Evolutionary conservation across 2,113 vertebrate species (phyloP).

Genomic region (Cichladusa arquata): DNA sequence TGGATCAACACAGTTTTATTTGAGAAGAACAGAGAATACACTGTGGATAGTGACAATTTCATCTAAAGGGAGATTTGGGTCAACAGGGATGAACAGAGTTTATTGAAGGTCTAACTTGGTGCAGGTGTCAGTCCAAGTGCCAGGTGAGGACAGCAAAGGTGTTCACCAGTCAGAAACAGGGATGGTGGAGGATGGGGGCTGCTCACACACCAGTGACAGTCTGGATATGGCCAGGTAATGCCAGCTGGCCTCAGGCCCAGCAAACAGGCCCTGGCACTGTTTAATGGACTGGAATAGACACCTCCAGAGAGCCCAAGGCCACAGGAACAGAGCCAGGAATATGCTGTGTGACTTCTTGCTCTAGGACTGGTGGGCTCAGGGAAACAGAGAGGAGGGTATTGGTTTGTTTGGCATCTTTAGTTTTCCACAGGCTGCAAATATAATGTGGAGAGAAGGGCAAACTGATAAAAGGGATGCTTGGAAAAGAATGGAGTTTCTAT

Average conservation of each 20-base stretch:
- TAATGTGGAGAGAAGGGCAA: not conserved
- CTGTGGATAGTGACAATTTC: not conserved
- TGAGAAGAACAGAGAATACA: not conserved
- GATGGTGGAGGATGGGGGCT: not conserved
- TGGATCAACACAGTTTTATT: not conserved
- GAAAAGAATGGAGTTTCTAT: not conserved
- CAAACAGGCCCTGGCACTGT: not conserved
- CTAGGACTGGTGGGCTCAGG: not conserved
- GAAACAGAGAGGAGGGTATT: not conserved
- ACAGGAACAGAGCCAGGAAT: not conserved
- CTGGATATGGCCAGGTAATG: not conserved
- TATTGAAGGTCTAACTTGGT: not conserved
- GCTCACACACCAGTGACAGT: not conserved
- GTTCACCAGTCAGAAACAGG: not conserved
- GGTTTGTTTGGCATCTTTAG: not conserved
- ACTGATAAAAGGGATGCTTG: not conserved
- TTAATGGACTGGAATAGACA: not conserved
- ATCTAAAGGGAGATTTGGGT: fast-evolving
- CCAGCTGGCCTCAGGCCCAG: not conserved
- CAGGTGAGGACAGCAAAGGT: not conserved
- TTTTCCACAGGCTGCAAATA: not conserved
- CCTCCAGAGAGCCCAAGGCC: not conserved
- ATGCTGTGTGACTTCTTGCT: not conserved
- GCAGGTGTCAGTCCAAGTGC: not conserved
- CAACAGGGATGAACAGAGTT: not conserved